These are phyloP conservation scores for Phalloptychus januarius DNA, from an alignment of 2,797 vertebrate genomes.

Conservation along the genomic window DNA sequence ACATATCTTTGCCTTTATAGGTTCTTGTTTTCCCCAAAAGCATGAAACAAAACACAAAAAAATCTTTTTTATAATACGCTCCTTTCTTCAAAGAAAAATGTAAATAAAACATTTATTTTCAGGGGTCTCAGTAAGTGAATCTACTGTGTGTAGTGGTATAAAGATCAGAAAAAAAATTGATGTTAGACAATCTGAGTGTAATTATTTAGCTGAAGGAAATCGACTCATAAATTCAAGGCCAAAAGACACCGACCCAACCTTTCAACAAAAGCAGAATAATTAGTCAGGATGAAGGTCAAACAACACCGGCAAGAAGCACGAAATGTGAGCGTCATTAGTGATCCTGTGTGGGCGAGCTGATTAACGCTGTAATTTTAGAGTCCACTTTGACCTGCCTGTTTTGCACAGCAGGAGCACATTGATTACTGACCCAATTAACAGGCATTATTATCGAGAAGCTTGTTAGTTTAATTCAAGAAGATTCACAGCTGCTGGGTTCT, in stretches of 20 bases:
- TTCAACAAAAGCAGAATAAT: conserved; percentile 51
- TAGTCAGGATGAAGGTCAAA: conserved; percentile 66
- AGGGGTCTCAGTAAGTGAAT: not conserved
- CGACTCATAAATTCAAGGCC: conserved; percentile 47
- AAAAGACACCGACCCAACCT: conserved; percentile 44
- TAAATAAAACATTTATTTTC: not conserved
- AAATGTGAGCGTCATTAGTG: conserved; percentile 63
- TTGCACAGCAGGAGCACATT: conserved; percentile 49
- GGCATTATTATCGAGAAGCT: conserved; percentile 48
- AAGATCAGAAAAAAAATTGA: conserved; percentile 5
- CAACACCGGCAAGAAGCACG: conserved; percentile 38
- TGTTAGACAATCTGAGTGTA: conserved; percentile 32
- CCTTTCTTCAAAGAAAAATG: not conserved
- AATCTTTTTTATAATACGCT: not conserved
- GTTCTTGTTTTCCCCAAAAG: not conserved
- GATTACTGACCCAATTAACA: conserved; percentile 63
- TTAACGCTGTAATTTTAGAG: conserved; percentile 60
- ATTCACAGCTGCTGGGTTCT: conserved; percentile 27
- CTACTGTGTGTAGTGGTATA: not conserved
- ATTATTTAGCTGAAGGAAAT: conserved; percentile 52
- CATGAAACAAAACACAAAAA: not conserved
- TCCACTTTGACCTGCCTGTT: conserved; percentile 63
- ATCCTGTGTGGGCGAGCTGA: conserved; percentile 52
- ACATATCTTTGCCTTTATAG: not conserved
- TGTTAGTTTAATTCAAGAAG: conserved; percentile 50